Conservation (phyloP, 2,888 invertebrate genomes). For the Heteromurus nitidus region DNA sequence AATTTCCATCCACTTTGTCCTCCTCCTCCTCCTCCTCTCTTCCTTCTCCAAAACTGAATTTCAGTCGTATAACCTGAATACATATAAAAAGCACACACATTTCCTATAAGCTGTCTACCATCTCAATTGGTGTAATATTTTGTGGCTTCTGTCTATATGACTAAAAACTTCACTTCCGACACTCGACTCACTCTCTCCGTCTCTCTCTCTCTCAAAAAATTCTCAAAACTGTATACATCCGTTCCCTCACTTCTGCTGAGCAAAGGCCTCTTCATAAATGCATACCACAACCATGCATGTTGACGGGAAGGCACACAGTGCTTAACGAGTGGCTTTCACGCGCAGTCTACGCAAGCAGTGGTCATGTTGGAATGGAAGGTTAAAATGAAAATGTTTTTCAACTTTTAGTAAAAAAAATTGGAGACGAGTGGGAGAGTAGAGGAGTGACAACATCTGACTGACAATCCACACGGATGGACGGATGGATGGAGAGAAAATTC, state of each 20-base stretch:
- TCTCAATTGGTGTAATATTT: slow-evolving; percentile 22
- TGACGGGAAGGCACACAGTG: too few relatives aligned
- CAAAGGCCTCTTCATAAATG: too few relatives aligned
- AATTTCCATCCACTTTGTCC: slow-evolving; percentile 36
- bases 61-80: slow-evolving; percentile 4
- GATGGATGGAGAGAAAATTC: not conserved
- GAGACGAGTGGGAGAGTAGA: not conserved
- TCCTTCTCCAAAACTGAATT: not conserved
- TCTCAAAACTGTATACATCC: too few relatives aligned
- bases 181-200: slow-evolving; percentile 3
- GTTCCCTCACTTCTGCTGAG: too few relatives aligned
- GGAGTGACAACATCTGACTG: slow-evolving; percentile 25
- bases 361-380: not conserved
- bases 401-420: slow-evolving; percentile 21
- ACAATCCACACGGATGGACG: slow-evolving; percentile 16
- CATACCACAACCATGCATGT: slow-evolving; percentile 9
- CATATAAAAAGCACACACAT: not conserved
- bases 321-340: too few relatives aligned
- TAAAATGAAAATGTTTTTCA: slow-evolving; percentile 25
- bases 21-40: slow-evolving; percentile 4
- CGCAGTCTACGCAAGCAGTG: not conserved
- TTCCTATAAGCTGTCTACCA: slow-evolving; percentile 12
- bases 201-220: not conserved
- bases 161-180: slow-evolving; percentile 40
- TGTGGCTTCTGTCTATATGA: slow-evolving; percentile 30